Evolutionary conservation across 2,888 invertebrate species (phyloP).

Genomic region (Drosophila lacicola): DNA sequence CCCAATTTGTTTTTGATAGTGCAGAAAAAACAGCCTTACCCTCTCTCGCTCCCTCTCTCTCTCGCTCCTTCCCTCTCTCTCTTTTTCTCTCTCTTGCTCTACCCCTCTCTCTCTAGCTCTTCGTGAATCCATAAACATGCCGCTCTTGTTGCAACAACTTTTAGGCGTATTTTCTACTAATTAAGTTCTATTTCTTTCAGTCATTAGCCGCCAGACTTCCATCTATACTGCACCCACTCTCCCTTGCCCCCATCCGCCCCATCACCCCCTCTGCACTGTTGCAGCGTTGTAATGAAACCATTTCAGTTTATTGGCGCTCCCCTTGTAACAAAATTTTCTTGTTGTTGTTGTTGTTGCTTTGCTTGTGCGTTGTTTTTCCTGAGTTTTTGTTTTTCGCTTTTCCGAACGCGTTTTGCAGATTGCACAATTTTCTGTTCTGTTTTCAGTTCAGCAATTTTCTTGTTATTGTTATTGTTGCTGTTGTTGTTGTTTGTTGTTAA

Average conservation of each 20-base stretch:
- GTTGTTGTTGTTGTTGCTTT: constrained; percentile 16
- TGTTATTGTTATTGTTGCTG: constrained; percentile 39
- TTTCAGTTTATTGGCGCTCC: constrained; percentile 76
- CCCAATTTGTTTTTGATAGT: constrained; percentile 1
- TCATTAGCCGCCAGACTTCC: constrained; percentile 25
- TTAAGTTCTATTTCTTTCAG: constrained; percentile 68
- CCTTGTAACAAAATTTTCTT: constrained; percentile 32
- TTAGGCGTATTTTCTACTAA: constrained; percentile 53
- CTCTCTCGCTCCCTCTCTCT: neutral
- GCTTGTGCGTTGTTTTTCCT: constrained; percentile 17
- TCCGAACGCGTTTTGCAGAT: constrained; percentile 65
- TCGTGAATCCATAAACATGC: neutral
- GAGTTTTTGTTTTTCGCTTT: constrained; percentile 31
- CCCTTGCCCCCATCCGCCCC: neutral
- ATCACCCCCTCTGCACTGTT: constrained; percentile 1
- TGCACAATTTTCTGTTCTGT: constrained; percentile 69
- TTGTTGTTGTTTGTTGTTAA: constrained; percentile 45
- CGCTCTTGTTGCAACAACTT: constrained; percentile 15
- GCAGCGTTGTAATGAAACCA: constrained; percentile 61
- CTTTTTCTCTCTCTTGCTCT: neutral
- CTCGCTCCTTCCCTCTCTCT: neutral
- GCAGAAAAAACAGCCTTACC: neutral
- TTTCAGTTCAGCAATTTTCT: constrained; percentile 46
- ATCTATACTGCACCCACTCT: constrained; percentile 12
- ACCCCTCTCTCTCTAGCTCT: neutral